Base-by-base conservation (phyloP, 2,888 invertebrate species). In the Harmothoe impar region DNA sequence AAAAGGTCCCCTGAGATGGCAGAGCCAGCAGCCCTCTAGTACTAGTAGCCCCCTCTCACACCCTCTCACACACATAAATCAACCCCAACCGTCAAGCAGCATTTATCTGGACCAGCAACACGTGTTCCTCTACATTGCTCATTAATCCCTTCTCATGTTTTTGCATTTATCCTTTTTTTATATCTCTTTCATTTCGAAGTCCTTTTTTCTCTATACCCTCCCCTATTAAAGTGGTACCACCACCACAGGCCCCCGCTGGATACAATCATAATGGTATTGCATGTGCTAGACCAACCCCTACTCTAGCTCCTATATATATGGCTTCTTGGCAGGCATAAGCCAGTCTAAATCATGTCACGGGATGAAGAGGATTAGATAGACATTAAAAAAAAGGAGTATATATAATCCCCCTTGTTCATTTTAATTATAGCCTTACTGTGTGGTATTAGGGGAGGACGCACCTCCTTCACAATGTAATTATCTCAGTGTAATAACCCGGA, bases 111-210 rank as follows among this genome's bases (percentile, higher is more conserved):
- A 29, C 31, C 72, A 25, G 31, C 72, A 72, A 72, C 72, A 72
- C 72, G 72, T 72, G 72, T 72, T 72, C 7, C 72, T 72, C 1
- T 5, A 72, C 72, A 72, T 25, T 72, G 25, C 72, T 72, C 72
- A 72, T 72, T 72, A 72, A 72, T 72, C 72, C 72, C 20, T 25
- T 29, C 5, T n/a, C 62, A 62, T 23, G 15, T 25, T 29, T 29
- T 72, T 72, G 7, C 29, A 29, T 25, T 72, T 29, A 29, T 29
- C 25, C 29, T 29, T 29, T 72, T 72, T 72, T 72, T 15, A 7
- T 72, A 7, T 25, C 29, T 3, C 17, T 29, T 72, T 72, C 25
- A 15, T n/a, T 7, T 29, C 31, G 5, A 5, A 5, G 3, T 72
- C 29, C 72, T 43, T 43, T 43, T 43, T 43, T 10, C 43, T 43